These are phyloP conservation scores for Salticus scenicus DNA, from an alignment of 2,888 invertebrate genomes.

Conservation along the genomic window DNA sequence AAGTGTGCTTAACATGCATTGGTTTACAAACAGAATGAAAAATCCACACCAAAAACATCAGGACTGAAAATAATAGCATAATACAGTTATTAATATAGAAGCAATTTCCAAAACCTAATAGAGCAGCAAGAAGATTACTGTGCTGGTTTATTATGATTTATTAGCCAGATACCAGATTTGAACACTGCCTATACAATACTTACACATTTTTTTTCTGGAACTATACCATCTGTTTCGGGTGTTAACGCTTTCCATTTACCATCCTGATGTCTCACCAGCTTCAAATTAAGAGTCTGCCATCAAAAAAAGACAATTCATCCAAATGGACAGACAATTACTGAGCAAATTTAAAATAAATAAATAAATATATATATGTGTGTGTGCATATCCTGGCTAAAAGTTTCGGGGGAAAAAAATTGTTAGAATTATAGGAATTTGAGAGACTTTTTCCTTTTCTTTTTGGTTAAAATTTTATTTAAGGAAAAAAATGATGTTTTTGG, in stretches of 20 bases:
- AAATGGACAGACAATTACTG: slow-evolving; percentile 44
- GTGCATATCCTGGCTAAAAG: background rate
- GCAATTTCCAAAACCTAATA: slow-evolving; percentile 19
- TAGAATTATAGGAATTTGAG: background rate
- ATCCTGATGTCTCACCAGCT: slow-evolving; percentile 64
- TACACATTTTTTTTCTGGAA: slow-evolving; percentile 61
- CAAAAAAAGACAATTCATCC: slow-evolving; percentile 66
- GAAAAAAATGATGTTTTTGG: slow-evolving; percentile 59
- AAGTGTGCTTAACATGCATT: slow-evolving; percentile 37
- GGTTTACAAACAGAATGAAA: slow-evolving; percentile 27
- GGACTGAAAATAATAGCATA: background rate
- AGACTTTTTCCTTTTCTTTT: background rate
- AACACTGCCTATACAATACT: slow-evolving; percentile 36
- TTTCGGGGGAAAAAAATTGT: background rate
- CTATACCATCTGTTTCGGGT: slow-evolving; percentile 53
- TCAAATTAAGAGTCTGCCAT: slow-evolving; percentile 67
- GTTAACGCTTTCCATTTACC: slow-evolving; percentile 66
- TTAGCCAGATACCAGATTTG: background rate
- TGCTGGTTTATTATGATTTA: background rate
- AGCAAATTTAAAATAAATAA: background rate
- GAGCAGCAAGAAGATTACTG: background rate
- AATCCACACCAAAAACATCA: slow-evolving; percentile 69
- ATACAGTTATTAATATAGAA: background rate
- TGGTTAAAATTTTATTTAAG: background rate
- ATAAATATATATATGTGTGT: background rate